Evolutionary conservation across 2,888 invertebrate species (phyloP), one percentile per base, ranked within the genome.

Genomic region (Sympetrum striolatum): DNA sequence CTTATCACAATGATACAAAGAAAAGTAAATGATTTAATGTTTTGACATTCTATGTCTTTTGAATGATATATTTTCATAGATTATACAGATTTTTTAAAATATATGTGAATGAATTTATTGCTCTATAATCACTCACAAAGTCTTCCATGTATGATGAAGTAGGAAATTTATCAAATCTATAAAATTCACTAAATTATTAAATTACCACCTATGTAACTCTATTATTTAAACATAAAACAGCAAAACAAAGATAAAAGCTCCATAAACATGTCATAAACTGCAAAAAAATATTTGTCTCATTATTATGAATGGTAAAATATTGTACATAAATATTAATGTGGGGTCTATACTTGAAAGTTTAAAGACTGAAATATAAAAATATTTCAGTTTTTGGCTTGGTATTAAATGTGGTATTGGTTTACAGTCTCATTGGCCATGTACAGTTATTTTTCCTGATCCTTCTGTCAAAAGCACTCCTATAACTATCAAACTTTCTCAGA

Each of bases 401-500:
- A 44, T 31, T 31, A 12, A 48, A 22, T 44, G 80, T 90, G 90
- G 90, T 80, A 90, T 79, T 90, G 90, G 90, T 90, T 90, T 81
- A 90, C 60, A 90, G 90, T 90, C 39, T 60, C 90, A 90, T 90
- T 90, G 60, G 35, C 39, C 35, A 81, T 90, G 80, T 80, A 90
- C 73, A 90, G 80, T 90, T 48, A 80, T 31, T 90, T 39, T 48
- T 37, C 18, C 15, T 37, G 53, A 25, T 37, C 35, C 86, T 35
- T 60, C 58, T 86, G 35, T 60, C 60, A 31, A 60, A 60, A n/a
- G 14, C 15, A 22, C 39, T 12, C 18, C 12, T n/a, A 64, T 12
- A 22, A 37, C 37, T 60, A 14, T 18, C 15, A n/a, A n/a, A 58
- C 60, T 37, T 64, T 22, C 73, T 31, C 25, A 73, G 25, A 14